These are phyloP conservation scores for Boleophthalmus pectinirostris DNA, from an alignment of 2,113 vertebrate species.

Conservation along the genomic window DNA sequence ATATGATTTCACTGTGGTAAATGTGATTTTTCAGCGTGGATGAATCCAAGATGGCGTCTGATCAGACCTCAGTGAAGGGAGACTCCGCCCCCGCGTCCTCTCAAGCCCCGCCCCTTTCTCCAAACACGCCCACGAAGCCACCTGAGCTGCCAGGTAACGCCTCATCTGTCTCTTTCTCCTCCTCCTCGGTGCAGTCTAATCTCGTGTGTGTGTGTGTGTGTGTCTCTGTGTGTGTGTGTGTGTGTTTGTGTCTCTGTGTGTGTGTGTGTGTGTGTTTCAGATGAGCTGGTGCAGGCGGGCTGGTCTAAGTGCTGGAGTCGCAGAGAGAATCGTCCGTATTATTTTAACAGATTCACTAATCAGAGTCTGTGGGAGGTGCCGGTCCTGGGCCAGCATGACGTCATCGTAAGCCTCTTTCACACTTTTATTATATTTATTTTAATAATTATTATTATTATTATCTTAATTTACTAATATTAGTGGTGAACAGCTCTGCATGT, in stretches of 20 bases:
- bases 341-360: conserved; percentile 98
- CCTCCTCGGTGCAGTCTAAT: background rate
- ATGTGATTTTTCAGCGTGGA: background rate
- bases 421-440: too few relatives aligned
- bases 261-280: conserved; percentile 75
- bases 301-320: conserved; percentile 99
- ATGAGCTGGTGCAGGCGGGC: conserved; percentile 95
- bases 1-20: too few relatives aligned
- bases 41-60: conserved; percentile 90
- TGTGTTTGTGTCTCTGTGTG: too few relatives aligned
- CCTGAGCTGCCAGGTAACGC: conserved; percentile 93
- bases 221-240: background rate
- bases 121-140: conserved; percentile 82
- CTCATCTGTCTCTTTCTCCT: background rate
- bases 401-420: conserved; percentile 87
- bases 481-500: too few relatives aligned
- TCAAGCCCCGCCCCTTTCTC: conserved; percentile 87
- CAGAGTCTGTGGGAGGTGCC: conserved; percentile 99
- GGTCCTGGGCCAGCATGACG: conserved; percentile 93
- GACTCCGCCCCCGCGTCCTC: conserved; percentile 87
- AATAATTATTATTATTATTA: too few relatives aligned
- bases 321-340: conserved; percentile 94
- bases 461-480: too few relatives aligned
- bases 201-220: too few relatives aligned
- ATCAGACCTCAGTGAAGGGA: conserved; percentile 84